Conservation (phyloP, 2,797 vertebrate species). For the Enteromius fasciolatus region DNA sequence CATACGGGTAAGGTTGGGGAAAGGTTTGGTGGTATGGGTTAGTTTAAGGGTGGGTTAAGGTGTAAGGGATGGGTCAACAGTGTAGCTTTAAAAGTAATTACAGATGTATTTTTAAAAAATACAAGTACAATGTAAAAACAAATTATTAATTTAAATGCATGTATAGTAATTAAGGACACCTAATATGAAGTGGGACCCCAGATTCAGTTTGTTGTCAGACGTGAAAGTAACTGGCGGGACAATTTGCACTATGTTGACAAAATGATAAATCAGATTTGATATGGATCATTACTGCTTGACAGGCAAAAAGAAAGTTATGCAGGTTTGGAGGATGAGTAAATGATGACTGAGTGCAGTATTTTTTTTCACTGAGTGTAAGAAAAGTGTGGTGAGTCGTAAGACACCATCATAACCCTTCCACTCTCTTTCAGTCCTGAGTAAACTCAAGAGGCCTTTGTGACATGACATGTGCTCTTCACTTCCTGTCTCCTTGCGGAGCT, state of each 20-base stretch:
- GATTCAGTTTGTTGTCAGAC: background rate
- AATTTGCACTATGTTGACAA: background rate
- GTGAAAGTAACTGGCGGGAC: background rate
- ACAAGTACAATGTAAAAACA: too few species aligned
- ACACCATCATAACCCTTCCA: constrained; percentile 3
- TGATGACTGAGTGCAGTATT: background rate
- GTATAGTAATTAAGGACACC: too few species aligned
- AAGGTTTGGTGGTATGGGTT: too few species aligned
- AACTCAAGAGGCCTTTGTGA: constrained; percentile 20
- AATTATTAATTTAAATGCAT: too few species aligned
- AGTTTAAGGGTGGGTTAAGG: too few species aligned
- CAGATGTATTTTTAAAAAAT: too few species aligned
- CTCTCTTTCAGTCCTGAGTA: constrained; percentile 32
- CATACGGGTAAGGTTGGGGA: too few species aligned
- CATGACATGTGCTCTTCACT: constrained; percentile 7
- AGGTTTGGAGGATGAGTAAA: background rate
- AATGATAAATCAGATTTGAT: background rate
- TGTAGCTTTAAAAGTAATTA: too few species aligned
- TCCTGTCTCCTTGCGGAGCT: constrained; percentile 1
- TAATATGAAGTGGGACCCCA: too few species aligned
- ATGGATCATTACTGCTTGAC: background rate
- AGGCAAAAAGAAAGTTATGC: background rate
- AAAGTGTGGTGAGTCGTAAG: background rate
- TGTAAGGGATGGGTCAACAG: too few species aligned
- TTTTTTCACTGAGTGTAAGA: background rate